Conservation (phyloP, 1,140 invertebrate species). For the Cherax quadricarinatus region DNA sequence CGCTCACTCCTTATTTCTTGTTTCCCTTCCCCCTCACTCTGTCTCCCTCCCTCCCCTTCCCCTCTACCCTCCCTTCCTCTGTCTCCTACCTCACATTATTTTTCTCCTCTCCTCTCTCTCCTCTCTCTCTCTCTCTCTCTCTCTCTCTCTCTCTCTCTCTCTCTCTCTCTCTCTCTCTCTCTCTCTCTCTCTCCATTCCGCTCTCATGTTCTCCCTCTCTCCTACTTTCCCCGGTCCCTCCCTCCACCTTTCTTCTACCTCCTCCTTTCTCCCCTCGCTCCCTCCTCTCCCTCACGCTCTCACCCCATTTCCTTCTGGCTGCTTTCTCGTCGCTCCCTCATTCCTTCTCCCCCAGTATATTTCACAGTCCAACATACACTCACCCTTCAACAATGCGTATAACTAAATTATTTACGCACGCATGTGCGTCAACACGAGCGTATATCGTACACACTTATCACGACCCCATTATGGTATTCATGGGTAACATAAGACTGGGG, state of each 20-base stretch:
- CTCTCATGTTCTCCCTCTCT: background rate
- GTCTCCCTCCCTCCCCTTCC: background rate
- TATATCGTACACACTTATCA: too few relatives aligned
- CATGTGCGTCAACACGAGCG: too few relatives aligned
- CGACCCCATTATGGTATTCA: too few relatives aligned
- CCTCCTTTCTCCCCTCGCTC: background rate
- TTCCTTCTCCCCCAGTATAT: background rate
- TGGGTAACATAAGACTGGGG: too few relatives aligned
- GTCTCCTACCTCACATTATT: background rate
- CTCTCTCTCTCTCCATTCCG: background rate
- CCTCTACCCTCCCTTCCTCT: background rate
- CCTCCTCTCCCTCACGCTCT: background rate
- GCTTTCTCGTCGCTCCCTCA: background rate
- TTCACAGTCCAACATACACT: too few relatives aligned
- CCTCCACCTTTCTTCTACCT: too few relatives aligned
- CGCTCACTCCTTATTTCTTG: background rate
- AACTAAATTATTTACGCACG: too few relatives aligned
- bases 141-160: background rate
- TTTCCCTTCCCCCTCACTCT: background rate
- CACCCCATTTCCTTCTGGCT: too few relatives aligned
- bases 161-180: background rate
- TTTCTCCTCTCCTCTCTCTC: background rate
- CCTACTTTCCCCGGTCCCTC: too few relatives aligned
- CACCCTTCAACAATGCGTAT: too few relatives aligned
- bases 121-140: background rate